A percentile compares a stretch with the other conserved stretches of the same genome.
phyloP scores from a whole-genome alignment of 2,888 invertebrate genomes.

The Trichopoda pennipes region DNA sequence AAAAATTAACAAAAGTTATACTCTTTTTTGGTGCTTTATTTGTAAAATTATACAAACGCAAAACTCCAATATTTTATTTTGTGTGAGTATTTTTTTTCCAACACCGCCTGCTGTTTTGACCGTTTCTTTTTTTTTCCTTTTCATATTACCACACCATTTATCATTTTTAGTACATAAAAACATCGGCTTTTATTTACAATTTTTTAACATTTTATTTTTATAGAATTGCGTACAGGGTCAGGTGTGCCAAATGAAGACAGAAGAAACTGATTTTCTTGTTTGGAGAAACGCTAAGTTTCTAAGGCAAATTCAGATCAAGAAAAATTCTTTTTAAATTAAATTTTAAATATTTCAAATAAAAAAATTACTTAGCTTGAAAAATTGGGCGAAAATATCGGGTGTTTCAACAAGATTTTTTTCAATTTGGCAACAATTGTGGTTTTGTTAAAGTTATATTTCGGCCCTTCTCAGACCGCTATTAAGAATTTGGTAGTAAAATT shows the following conservation, averaged over 20 bases:
- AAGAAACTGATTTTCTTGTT: background rate
- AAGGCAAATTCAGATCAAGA: too few relatives aligned
- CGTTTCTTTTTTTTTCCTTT: conserved; percentile 71
- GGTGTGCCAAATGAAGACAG: background rate
- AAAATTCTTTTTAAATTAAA: too few relatives aligned
- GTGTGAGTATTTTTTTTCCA: conserved; percentile 56
- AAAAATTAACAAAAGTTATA: conserved; percentile 61
- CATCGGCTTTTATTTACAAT: conserved; percentile 63
- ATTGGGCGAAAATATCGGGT: too few relatives aligned
- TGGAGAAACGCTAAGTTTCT: too few relatives aligned
- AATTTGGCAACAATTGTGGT: too few relatives aligned
- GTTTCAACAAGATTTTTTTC: too few relatives aligned
- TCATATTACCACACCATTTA: conserved; percentile 78
- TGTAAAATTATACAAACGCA: conserved; percentile 30
- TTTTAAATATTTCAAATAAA: too few relatives aligned
- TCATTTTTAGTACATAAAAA: conserved; percentile 74
- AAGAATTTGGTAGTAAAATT: too few relatives aligned
- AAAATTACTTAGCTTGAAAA: too few relatives aligned
- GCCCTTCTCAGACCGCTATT: too few relatives aligned
- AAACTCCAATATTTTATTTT: conserved; percentile 43
- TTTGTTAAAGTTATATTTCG: too few relatives aligned
- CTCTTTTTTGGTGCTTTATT: conserved; percentile 60
- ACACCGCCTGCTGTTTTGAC: conserved; percentile 75
- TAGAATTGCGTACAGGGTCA: conserved; percentile 61
- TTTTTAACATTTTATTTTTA: conserved; percentile 60